Base-by-base conservation (phyloP, 2,888 invertebrate species). In the Platycnemis pennipes region DNA sequence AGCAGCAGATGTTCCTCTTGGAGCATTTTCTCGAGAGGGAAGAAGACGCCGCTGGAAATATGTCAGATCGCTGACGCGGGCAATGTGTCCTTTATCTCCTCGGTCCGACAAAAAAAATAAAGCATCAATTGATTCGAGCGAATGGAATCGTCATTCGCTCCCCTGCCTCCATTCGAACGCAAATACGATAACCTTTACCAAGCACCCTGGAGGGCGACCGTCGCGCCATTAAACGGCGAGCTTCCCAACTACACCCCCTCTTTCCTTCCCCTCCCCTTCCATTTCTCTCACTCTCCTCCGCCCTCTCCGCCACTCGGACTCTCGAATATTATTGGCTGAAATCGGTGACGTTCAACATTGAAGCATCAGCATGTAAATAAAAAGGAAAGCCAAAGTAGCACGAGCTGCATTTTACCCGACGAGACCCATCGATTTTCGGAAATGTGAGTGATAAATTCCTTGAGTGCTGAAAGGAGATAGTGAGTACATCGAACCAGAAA, bases 61-160 rank as follows among this genome's bases (percentile, higher is more conserved):
- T 77, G 77, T 77, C 77, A 77, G 31, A 77, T 26, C 16, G 13
- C 37, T 77, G 77, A 77, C 37, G 37, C 77, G 77, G 37, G 37
- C 77, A 77, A 77, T 77, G 77, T 77, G 77, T 77, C 77, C 77
- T 77, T n/a, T 77, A 37, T 77, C 77, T 37, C 31, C 77, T 26
- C 22, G 37, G 77, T 8, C 31, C 31, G 16, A 77, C 31, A 37
- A 37, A 77, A 49, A 77, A n/a, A 63, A n/a, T 26, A 37, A 11
- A 77, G 31, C 77, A 37, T 77, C 77, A 77, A 77, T 77, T 77
- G 77, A 77, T 77, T 77, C 37, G 77, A 77, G 77, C 77, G 77
- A 77, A 77, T 77, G 77, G 77, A 77, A 77, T 77, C 77, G 77
- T 77, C 77, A 77, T 77, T 77, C 77, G 77, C 77, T 77, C 37